These are phyloP conservation scores for Tetropium fuscum DNA, from an alignment of 2,888 invertebrate genomes.

Conservation along the genomic window DNA sequence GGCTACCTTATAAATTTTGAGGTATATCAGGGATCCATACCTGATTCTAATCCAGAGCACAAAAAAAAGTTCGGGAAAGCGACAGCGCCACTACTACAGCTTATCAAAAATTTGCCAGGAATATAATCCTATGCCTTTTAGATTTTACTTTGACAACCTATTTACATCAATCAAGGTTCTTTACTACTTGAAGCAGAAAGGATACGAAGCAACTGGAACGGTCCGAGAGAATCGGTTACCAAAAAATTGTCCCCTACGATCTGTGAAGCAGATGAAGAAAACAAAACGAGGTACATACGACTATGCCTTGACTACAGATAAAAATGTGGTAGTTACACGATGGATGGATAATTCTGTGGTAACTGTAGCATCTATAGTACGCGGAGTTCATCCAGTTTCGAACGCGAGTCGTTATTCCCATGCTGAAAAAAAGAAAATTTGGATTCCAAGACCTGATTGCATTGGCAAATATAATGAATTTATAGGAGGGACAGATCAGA, in stretches of 20 bases:
- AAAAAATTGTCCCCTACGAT: slow-evolving; percentile 19
- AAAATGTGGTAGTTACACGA: too few species aligned
- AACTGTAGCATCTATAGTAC: too few species aligned
- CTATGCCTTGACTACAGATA: too few species aligned
- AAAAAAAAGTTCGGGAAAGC: slow-evolving; percentile 30
- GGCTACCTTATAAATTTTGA: slow-evolving; percentile 55
- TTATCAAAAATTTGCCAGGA: slow-evolving; percentile 28
- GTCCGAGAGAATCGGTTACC: slow-evolving; percentile 40
- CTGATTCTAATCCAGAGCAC: not conserved
- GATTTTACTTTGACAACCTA: slow-evolving; percentile 48
- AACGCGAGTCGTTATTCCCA: too few species aligned
- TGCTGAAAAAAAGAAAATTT: too few species aligned
- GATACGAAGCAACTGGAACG: slow-evolving; percentile 47
- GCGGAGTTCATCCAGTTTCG: too few species aligned
- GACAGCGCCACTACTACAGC: slow-evolving; percentile 30
- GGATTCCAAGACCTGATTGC: too few species aligned
- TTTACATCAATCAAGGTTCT: slow-evolving; percentile 48
- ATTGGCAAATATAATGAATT: too few species aligned
- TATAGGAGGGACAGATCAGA: too few species aligned
- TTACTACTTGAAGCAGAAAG: slow-evolving; percentile 35
- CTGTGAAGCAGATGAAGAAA: too few species aligned
- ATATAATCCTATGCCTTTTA: slow-evolving; percentile 35
- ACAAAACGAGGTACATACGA: too few species aligned
- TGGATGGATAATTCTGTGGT: too few species aligned
- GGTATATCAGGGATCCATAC: slow-evolving; percentile 50